A percentile compares a stretch with the other conserved stretches of the same genome.
Conservation (phyloP, 2,113 vertebrate genomes). For the Charadrius vociferus region DNA sequence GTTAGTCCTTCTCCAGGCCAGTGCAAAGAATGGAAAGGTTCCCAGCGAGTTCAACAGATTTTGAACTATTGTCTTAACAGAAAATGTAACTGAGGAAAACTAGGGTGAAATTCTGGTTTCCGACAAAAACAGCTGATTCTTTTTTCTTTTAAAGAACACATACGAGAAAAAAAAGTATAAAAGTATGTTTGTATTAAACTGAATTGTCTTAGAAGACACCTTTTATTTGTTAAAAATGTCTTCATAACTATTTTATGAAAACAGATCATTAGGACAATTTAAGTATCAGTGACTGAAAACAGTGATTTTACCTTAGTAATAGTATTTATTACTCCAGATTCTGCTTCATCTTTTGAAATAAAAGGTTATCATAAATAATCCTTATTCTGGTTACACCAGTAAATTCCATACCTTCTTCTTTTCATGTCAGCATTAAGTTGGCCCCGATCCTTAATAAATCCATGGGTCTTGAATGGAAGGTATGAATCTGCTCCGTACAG, state of each 20-base stretch:
- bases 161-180: neutral
- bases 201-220: neutral
- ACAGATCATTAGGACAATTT: neutral
- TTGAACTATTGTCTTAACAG: neutral
- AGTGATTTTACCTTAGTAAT: neutral
- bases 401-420: slow-evolving; percentile 75
- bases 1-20: neutral
- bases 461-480: slow-evolving; percentile 54
- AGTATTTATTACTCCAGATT: neutral
- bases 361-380: neutral
- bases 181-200: neutral
- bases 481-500: slow-evolving; percentile 52
- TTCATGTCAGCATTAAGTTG: slow-evolving; percentile 60
- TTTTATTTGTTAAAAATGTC: neutral
- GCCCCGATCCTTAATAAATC: slow-evolving; percentile 54
- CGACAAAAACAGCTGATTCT: neutral
- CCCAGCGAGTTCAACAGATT: neutral
- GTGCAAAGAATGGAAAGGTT: neutral
- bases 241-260: neutral
- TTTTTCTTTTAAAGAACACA: neutral
- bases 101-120: neutral
- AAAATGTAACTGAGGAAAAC: neutral
- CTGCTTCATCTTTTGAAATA: neutral
- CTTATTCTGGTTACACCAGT: neutral
- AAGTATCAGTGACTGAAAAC: neutral